A percentile compares a stretch with the other conserved stretches of the same genome.
These are phyloP conservation scores for Periophthalmus magnuspinnatus DNA, from an alignment of 2,797 vertebrate species.

Conservation along the genomic window DNA sequence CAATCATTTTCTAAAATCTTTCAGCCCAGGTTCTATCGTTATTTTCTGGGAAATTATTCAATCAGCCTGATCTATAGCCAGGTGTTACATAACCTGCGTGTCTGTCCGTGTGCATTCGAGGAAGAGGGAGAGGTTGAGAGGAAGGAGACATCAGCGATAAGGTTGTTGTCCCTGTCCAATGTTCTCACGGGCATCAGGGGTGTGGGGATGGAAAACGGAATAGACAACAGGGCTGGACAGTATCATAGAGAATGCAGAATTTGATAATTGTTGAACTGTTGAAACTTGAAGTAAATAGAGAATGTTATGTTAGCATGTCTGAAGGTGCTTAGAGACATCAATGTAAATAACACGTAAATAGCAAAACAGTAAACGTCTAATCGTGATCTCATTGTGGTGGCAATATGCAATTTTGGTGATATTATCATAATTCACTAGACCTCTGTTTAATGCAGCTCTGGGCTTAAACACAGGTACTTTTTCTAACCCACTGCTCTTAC, in stretches of 20 bases:
- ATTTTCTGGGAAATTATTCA: conserved; percentile 9
- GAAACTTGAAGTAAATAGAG: background rate
- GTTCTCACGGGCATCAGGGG: conserved; percentile 30
- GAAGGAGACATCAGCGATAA: conserved; percentile 64
- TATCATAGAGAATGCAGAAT: conserved; percentile 1
- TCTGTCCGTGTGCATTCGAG: conserved; percentile 44
- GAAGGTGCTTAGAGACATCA: background rate
- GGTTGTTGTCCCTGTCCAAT: conserved; percentile 48
- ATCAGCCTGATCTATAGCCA: conserved; percentile 26
- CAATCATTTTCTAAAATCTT: too few species aligned
- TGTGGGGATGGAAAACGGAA: conserved; percentile 39
- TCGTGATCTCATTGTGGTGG: too few species aligned
- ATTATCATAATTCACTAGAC: too few species aligned
- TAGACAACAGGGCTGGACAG: conserved; percentile 16
- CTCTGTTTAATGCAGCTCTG: too few species aligned
- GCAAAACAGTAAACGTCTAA: too few species aligned
- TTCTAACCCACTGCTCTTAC: too few species aligned
- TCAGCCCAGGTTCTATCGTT: conserved; percentile 14
- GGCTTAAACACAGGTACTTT: too few species aligned
- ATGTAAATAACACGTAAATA: background rate
- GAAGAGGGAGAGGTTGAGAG: conserved; percentile 51
- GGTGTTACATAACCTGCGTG: conserved; percentile 44
- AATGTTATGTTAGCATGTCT: conserved; percentile 5
- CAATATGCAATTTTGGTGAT: too few species aligned
- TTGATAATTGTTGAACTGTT: conserved; percentile 4